Base-by-base conservation (phyloP, 1,140 invertebrate genomes). In the Sarcophaga bullata region DNA sequence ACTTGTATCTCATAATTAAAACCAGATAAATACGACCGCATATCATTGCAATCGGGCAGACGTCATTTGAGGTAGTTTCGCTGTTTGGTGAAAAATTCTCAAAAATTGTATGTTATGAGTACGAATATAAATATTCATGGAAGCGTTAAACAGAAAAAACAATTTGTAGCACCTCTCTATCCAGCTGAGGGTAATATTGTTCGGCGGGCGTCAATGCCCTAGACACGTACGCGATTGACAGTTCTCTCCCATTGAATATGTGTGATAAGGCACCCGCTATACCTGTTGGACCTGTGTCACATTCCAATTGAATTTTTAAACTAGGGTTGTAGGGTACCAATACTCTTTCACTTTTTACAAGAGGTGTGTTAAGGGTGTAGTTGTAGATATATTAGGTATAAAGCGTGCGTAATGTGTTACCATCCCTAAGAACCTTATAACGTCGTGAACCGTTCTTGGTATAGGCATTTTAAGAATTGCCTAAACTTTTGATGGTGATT, bases 101-200 rank as follows among this genome's bases (percentile, higher is more conserved):
- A 58, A 9, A 13, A 58, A 58, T 58, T 58, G 11, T 58, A 6
- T 0, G 52, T 58, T 58, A 58, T 58, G 6, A 58, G 6, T 9
- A 11, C 11, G 13, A 58, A 58, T 19, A 84, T 13, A 85, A 83
- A 87, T 87, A 90, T 76, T 87, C 80, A 82, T 86, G 85, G 85
- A 91, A 91, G 68, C 85, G 81, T 68, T 90, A 86, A 11, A 86
- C 81, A 19, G 85, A 86, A 83, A 90, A 92, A 3, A 91, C 83
- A 81, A 91, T 88, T 10, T 90, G 90, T 52, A 92, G 82, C 8
- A 90, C 84, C 84, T 92, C 91, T 84, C 90, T 80, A 54, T 80
- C 76, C 10, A 80, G 11, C 50, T 52, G 76, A 8, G 47, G 17
- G 25, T 80, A 80, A 87, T 86, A 89, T 87, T 52, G 11, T 54